These are phyloP conservation scores for Apotomis turbidana DNA, from an alignment of 2,888 invertebrate species.

Conservation along the genomic window DNA sequence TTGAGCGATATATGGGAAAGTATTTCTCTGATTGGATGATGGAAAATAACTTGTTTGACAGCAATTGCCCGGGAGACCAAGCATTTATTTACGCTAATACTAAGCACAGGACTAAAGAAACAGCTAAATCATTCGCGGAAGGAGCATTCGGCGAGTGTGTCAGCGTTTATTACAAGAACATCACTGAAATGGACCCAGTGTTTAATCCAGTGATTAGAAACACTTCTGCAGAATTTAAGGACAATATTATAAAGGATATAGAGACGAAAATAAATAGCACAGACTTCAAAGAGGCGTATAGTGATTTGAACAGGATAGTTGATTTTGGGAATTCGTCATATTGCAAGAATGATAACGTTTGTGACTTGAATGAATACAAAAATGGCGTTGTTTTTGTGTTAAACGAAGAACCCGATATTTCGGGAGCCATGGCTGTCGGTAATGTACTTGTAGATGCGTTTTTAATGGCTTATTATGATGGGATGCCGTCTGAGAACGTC, in stretches of 20 bases:
- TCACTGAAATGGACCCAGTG: conserved; percentile 54
- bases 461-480: conserved; percentile 72
- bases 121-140: conserved; percentile 61
- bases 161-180: conserved; percentile 53
- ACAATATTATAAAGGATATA: conserved; percentile 56
- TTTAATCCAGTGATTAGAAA: conserved; percentile 66
- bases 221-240: conserved; percentile 50
- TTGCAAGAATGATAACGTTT: conserved; percentile 57
- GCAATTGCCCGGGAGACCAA: conserved; percentile 46
- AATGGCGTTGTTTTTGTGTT: conserved; percentile 53
- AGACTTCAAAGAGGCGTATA: conserved; percentile 54
- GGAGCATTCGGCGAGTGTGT: conserved; percentile 66
- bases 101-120: conserved; percentile 65
- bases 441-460: conserved; percentile 64
- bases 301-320: conserved; percentile 59
- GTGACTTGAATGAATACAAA: conserved; percentile 56
- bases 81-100: conserved; percentile 71
- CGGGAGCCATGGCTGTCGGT: conserved; percentile 59
- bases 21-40: not conserved
- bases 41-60: not conserved
- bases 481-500: conserved; percentile 56
- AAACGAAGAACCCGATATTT: conserved; percentile 61
- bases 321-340: conserved; percentile 59
- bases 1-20: not conserved
- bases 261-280: conserved; percentile 53